Evolutionary conservation across 1,140 invertebrate species (phyloP).

Genomic region (Charaxes varanes): DNA sequence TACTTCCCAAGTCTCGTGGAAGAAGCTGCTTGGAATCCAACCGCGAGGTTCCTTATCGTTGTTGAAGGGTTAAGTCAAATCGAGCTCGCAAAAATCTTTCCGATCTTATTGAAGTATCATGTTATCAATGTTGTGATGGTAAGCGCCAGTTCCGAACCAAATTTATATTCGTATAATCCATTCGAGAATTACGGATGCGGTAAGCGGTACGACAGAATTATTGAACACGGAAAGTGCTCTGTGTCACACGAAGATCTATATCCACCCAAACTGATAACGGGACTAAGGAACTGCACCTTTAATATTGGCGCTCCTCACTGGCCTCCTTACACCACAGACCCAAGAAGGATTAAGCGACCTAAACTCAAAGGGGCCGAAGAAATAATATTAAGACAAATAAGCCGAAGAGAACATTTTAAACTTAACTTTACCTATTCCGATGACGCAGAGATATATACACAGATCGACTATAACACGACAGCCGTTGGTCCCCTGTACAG

Average conservation of each 20-base stretch:
- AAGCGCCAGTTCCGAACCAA: slow-evolving; percentile 16
- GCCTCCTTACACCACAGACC: slow-evolving; percentile 37
- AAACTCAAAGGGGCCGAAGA: slow-evolving; percentile 32
- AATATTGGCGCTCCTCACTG: slow-evolving; percentile 26
- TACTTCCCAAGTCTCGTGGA: slow-evolving; percentile 10
- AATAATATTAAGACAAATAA: slow-evolving; percentile 28
- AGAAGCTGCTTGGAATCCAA: slow-evolving; percentile 28
- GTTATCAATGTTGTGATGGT: slow-evolving; percentile 31
- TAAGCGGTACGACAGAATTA: slow-evolving; percentile 21
- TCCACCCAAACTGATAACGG: slow-evolving; percentile 24
- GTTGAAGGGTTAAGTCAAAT: slow-evolving; percentile 8
- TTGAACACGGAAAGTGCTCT: slow-evolving; percentile 24
- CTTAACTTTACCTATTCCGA: slow-evolving; percentile 27
- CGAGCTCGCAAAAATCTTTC: slow-evolving; percentile 28
- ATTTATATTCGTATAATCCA: slow-evolving; percentile 39
- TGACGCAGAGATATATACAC: slow-evolving; percentile 29
- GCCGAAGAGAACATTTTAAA: slow-evolving; percentile 34
- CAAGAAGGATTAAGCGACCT: not conserved
- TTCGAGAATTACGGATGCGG: slow-evolving; percentile 41
- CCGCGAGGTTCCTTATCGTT: slow-evolving; percentile 23
- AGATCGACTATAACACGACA: slow-evolving; percentile 23
- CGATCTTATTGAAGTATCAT: slow-evolving; percentile 27
- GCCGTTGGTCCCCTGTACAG: slow-evolving; percentile 26
- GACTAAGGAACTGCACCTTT: slow-evolving; percentile 30
- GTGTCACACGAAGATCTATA: slow-evolving; percentile 18